Evolutionary conservation across 2,888 invertebrate genomes (phyloP), one percentile per base, ranked within the genome.

Genomic region (Pyrgus malvae): DNA sequence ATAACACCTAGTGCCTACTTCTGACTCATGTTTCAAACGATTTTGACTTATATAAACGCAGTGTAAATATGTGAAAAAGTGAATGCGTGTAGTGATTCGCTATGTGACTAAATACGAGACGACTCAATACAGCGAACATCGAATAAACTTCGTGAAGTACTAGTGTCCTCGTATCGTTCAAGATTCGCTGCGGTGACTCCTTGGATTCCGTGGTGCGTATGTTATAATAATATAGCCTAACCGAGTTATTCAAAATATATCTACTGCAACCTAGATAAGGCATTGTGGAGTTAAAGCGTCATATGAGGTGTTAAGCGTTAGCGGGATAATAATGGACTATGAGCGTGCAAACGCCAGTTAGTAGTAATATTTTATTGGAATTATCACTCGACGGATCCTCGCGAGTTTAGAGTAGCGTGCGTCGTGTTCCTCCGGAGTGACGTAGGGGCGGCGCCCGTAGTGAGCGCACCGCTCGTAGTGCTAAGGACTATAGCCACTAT

Each of bases 401-500:
- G 12, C 5, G 38, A 11, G 21, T 4, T 21, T 40, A 40, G 40
- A 19, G 40, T 45, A 46, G 31, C 33, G 53, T 31, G 23, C 37
- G 48, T 33, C 38, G 38, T 38, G 41, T 25, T 41, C 41, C 42
- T 42, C 42, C n/a, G 17, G 42, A 12, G 27, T 42, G 25, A 41
- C 16, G 42, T 42, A 27, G 27, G 17, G 11, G 23, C 17, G 16
- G 2, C 40, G 21, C 27, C 12, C 29, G 45, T 45, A 45, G 38
- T 19, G 38, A 33, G 42, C 44, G 35, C 48, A 44, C 42, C 50
- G 67, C 68, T 64, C 65, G 45, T 64, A 67, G 66, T 58, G 58
- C 66, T 67, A 63, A 66, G 59, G 64, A 75, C 72, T 66, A 72
- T 76, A 83, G 80, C 73, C 72, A 80, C 76, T 75, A 68, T 82